Evolutionary conservation across 1,140 invertebrate species (phyloP).

Genomic region (Leptinotarsa texana): DNA sequence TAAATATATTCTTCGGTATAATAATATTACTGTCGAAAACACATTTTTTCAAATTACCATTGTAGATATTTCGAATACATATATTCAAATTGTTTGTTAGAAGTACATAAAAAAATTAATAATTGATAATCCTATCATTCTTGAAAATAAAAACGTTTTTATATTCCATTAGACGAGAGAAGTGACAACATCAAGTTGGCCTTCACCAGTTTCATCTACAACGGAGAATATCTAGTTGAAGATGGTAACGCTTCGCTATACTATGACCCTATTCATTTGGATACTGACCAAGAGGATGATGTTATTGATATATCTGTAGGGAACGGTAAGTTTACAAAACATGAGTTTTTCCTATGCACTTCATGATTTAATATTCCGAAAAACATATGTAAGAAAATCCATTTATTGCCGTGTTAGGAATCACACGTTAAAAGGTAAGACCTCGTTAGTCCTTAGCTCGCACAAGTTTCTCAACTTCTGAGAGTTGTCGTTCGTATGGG

Average conservation of each 20-base stretch:
- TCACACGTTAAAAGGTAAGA: too few species aligned
- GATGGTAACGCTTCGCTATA: not conserved
- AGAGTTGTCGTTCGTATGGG: too few species aligned
- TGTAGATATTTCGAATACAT: not conserved
- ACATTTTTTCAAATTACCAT: too few species aligned
- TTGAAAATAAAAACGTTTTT: not conserved
- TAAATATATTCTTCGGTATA: too few species aligned
- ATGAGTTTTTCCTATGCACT: too few species aligned
- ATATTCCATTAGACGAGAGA: not conserved
- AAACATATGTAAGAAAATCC: too few species aligned
- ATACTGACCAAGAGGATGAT: slow-evolving; percentile 15
- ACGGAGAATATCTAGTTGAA: slow-evolving; percentile 21
- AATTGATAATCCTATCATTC: too few species aligned
- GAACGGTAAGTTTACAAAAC: slow-evolving; percentile 10
- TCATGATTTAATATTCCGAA: too few species aligned
- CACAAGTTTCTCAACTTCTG: too few species aligned
- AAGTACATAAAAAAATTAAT: not conserved
- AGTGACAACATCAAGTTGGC: not conserved
- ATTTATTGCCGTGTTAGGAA: too few species aligned
- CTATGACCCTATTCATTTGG: not conserved
- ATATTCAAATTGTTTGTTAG: slow-evolving; percentile 1
- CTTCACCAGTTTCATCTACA: not conserved
- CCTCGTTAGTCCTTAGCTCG: too few species aligned
- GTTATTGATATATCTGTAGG: not conserved
- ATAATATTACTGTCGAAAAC: too few species aligned